Evolutionary conservation across 1,140 invertebrate species (phyloP).

Genomic region (Lasioglossum baleicum): DNA sequence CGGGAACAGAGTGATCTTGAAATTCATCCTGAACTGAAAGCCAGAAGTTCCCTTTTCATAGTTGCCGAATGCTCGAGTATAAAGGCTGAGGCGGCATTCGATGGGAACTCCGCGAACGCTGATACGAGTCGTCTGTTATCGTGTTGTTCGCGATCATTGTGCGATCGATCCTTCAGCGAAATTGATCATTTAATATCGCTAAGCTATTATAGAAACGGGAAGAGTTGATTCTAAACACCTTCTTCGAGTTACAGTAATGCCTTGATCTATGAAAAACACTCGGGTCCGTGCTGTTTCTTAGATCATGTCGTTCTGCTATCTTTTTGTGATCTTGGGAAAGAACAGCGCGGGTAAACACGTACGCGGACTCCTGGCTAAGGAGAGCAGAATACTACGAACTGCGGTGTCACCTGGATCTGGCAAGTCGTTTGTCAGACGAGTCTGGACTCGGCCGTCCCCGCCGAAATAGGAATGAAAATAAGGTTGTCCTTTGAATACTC

Average conservation of each 20-base stretch:
- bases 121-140: background rate
- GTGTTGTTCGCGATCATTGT: no score
- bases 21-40: conserved; percentile 75
- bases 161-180: no score
- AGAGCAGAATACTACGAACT: no score
- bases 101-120: background rate
- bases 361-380: no score
- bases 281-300: no score
- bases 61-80: background rate
- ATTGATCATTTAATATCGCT: no score
- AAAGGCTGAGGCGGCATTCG: background rate
- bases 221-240: no score
- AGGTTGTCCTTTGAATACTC: background rate
- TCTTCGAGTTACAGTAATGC: no score
- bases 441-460: background rate
- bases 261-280: no score
- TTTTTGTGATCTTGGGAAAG: conserved; percentile 11
- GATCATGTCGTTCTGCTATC: no score
- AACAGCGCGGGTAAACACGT: background rate
- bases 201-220: no score
- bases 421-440: conserved; percentile 56
- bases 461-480: conserved; percentile 60
- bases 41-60: conserved; percentile 6
- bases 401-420: conserved; percentile 52
- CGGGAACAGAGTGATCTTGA: conserved; percentile 70